Conservation (phyloP, 2,113 vertebrate species). For the Planiliza haematocheilus region DNA sequence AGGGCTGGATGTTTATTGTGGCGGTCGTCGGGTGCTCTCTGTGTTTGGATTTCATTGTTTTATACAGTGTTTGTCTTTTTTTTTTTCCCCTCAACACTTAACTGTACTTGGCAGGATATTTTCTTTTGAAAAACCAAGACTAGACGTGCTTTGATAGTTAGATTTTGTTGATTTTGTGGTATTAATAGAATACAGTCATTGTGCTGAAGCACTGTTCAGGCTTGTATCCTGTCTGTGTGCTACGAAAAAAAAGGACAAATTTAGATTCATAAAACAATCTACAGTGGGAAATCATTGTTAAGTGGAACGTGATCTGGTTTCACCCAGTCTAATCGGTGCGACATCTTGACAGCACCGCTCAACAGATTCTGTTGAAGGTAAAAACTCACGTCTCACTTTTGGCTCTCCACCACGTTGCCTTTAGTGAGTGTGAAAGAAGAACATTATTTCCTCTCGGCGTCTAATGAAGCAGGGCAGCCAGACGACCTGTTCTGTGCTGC, state of each 20-base stretch:
- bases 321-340: too few relatives aligned
- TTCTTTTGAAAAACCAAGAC: conserved; percentile 56
- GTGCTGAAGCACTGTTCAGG: conserved; percentile 56
- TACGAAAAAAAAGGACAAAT: conserved; percentile 17
- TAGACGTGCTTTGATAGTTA: conserved; percentile 63
- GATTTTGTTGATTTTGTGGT: conserved; percentile 58
- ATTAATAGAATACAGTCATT: conserved; percentile 70
- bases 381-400: too few relatives aligned
- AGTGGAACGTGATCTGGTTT: too few relatives aligned
- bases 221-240: conserved; percentile 15
- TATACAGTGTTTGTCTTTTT: conserved; percentile 57
- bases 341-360: too few relatives aligned
- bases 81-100: conserved; percentile 41
- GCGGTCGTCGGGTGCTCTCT: conserved; percentile 13
- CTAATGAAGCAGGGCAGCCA: neutral
- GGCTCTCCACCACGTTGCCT: too few relatives aligned
- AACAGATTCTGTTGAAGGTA: too few relatives aligned
- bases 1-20: conserved; percentile 70
- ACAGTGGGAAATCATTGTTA: neutral
- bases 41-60: conserved; percentile 75
- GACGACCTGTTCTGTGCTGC: neutral
- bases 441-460: neutral
- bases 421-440: neutral
- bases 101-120: conserved; percentile 68
- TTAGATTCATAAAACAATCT: conserved; percentile 32